Base-by-base conservation (phyloP, 2,888 invertebrate genomes). In the Volucella inflata region DNA sequence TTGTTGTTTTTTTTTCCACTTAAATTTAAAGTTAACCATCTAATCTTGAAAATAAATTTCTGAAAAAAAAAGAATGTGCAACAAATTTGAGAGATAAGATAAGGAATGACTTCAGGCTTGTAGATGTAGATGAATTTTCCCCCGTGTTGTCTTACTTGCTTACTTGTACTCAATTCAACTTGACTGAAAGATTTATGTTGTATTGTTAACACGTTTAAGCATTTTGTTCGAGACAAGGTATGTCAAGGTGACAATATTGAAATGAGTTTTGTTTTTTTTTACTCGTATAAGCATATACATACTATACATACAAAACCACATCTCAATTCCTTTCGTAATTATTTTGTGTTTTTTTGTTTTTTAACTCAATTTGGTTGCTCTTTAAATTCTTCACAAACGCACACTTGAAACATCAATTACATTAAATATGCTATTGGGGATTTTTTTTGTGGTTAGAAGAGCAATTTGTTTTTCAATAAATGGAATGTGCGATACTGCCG, bases 191-290 rank as follows among this genome's bases (percentile, higher is more conserved):
- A 74, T 78, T 57, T 78, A 78, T 67, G 77, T 74, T 78, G 72
- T 67, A 38, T 76, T 65, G 51, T 71, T 72, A 68, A 78, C 65
- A 74, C 64, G 50, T 72, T 78, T 74, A 78, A 44, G 40, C 67
- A 53, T 44, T 68, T 38, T 70, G 71, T 55, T 68, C 51, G 40
- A 77, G 53, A 51, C n/a, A 62, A 74, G 83, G 67, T 78, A 78
- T 83, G 83, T 74, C 83, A 83, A 83, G 83, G 83, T 78, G 78
- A 78, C 62, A 78, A 74, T 78, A 83, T 83, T 78, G 21, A 78
- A 78, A 83, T 82, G 44, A 57, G 64, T 64, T 57, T n/a, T n/a
- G n/a, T n/a, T n/a, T n/a, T n/a, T n/a, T 42, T 59, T n/a, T 60
- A n/a, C 30, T 12, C 14, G 4, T 36, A 59, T 11, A 16, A 21